Percentiles rank a stretch among this genome's conserved stretches.
Evolutionary conservation across 2,113 vertebrate genomes (phyloP).

Genomic region (Colius striatus): DNA sequence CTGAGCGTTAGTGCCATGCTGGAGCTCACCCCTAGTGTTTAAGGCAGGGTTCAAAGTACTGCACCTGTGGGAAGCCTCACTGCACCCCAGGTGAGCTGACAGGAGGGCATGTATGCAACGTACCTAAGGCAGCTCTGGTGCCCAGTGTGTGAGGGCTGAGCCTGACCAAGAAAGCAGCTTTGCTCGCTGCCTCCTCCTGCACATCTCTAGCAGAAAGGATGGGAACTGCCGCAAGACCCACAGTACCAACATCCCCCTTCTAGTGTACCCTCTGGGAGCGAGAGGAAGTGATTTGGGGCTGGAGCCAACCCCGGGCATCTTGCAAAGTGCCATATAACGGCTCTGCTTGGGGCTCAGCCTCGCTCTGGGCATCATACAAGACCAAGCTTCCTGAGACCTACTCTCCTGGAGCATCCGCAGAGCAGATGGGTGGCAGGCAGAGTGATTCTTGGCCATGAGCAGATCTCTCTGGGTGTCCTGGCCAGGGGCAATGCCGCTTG

Average conservation of each 20-base stretch:
- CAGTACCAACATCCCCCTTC: background rate
- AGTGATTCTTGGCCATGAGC: fast-evolving
- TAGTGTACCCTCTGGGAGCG: fast-evolving
- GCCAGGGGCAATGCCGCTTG: fast-evolving
- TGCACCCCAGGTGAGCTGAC: background rate
- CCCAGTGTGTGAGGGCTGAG: background rate
- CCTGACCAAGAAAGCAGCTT: no score
- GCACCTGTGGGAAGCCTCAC: background rate
- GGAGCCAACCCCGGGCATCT: background rate
- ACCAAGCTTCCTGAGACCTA: background rate
- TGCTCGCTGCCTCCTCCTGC: background rate
- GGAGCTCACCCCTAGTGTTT: background rate
- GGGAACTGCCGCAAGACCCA: background rate
- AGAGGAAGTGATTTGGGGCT: background rate
- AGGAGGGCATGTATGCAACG: fast-evolving
- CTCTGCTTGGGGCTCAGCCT: background rate
- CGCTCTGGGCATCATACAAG: fast-evolving
- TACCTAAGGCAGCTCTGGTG: background rate
- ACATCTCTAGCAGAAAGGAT: background rate
- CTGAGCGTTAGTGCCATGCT: background rate
- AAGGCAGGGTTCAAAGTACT: background rate
- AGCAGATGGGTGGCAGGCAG: background rate
- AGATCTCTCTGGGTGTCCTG: fast-evolving
- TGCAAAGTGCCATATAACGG: fast-evolving
- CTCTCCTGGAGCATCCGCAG: background rate